Conservation (phyloP, 2,113 vertebrate genomes). For the Cyprinus carpio region DNA sequence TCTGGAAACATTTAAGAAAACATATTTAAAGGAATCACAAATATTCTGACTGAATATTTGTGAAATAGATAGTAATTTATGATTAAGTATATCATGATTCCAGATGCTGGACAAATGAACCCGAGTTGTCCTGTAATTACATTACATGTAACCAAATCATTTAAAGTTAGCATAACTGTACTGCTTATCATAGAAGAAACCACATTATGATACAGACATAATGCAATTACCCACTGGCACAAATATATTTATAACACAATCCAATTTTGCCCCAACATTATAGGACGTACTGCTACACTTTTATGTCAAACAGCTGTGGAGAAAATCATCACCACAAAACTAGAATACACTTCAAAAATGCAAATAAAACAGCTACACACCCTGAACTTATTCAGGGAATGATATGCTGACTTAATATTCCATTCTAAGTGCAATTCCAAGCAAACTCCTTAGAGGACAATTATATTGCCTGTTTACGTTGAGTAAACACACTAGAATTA, state of each 20-base stretch:
- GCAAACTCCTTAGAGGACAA: slow-evolving; percentile 39
- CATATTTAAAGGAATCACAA: not conserved
- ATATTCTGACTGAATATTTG: not conserved
- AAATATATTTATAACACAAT: not conserved
- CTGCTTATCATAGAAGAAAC: not conserved
- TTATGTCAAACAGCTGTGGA: not conserved
- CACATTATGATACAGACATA: not conserved
- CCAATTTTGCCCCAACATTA: not conserved
- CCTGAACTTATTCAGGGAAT: slow-evolving; percentile 4
- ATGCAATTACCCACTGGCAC: not conserved
- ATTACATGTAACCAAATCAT: not conserved
- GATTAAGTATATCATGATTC: not conserved
- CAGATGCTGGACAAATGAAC: not conserved
- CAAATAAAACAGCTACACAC: not conserved
- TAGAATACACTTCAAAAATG: not conserved
- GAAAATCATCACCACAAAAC: not conserved
- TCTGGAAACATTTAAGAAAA: not conserved
- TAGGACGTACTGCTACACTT: not conserved
- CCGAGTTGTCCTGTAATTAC: not conserved
- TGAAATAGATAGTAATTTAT: not conserved
- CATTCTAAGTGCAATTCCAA: slow-evolving; percentile 19
- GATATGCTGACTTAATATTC: not conserved
- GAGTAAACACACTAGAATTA: slow-evolving; percentile 46
- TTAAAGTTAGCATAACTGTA: not conserved
- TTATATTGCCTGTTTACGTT: slow-evolving; percentile 45